Percentiles rank a stretch among this genome's conserved stretches.
phyloP scores from a whole-genome alignment of 1,140 invertebrate species.

The Pachyrhynchus sulphureomaculatus region DNA sequence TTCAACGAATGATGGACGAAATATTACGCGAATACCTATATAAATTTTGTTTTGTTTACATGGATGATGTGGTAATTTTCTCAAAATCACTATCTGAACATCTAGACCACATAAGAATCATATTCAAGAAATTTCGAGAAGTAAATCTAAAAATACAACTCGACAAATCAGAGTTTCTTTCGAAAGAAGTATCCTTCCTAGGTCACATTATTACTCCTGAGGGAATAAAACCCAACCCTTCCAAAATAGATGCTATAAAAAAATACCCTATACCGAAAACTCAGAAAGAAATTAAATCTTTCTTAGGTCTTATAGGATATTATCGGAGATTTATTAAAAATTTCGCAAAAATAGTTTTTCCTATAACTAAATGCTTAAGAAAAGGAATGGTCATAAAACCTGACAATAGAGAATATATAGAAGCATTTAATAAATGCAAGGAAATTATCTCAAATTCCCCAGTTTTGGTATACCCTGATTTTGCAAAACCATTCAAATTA shows the following conservation, averaged over 20 bases:
- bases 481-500: conserved; percentile 46
- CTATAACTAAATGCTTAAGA: conserved; percentile 37
- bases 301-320: conserved; percentile 31
- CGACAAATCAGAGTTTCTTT: conserved; percentile 43
- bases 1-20: conserved; percentile 52
- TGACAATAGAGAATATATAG: not conserved
- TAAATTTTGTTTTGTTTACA: conserved; percentile 42
- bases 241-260: conserved; percentile 18
- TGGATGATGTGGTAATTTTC: conserved; percentile 47
- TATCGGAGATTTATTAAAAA: conserved; percentile 36
- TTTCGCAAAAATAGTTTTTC: conserved; percentile 16
- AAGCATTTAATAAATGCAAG: conserved; percentile 43
- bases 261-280: conserved; percentile 19
- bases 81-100: conserved; percentile 37
- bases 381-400: conserved; percentile 24
- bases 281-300: conserved; percentile 24
- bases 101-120: conserved; percentile 30
- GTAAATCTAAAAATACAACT: conserved; percentile 40
- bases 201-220: conserved; percentile 28
- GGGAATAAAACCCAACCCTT: conserved; percentile 25
- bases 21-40: conserved; percentile 41
- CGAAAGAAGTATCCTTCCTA: conserved; percentile 31
- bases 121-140: conserved; percentile 35
- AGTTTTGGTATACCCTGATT: conserved; percentile 43
- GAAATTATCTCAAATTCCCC: conserved; percentile 42